Evolutionary conservation across 2,888 invertebrate genomes (phyloP), one percentile per base, ranked within the genome.

Genomic region (Sialis fuliginosa): DNA sequence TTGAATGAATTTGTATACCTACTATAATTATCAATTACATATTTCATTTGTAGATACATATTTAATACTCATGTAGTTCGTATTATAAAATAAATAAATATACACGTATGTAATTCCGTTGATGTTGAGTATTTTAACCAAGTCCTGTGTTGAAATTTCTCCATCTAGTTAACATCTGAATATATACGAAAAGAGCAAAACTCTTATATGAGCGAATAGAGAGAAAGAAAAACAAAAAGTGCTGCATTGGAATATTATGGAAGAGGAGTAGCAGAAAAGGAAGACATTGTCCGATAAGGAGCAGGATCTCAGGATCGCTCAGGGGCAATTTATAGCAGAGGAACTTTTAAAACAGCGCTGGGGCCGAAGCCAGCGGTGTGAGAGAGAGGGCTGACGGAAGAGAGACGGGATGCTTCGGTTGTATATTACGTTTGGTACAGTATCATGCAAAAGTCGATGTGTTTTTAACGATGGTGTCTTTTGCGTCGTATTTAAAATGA

Each of bases 281-380:
- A 53, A 51, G 56, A 57, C 52, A 61, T 58, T 54, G 57, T 59
- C 58, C 61, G 60, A 58, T 61, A 61, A 58, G 61, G 60, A 58
- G 60, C 56, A 57, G 62, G 61, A 64, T 63, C 61, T 63, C 62
- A 60, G 65, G 64, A 64, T 64, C 64, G 65, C 64, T 65, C 56
- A 61, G 62, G 64, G 63, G 63, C 64, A 62, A 66, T 65, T 65
- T 65, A 65, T 65, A 59, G 64, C 63, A 61, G 63, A 62, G 63
- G 62, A 64, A 65, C 63, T 65, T 65, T 65, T 64, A 64, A 65
- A 64, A 64, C 63, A 64, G 63, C 62, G 63, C 62, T 61, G 57
- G 62, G 60, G 62, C 60, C 59, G 59, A n/a, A 10, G 10, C 37
- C 37, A 37, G 37, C 37, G 37, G 10, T 10, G 12, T 37, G 37